These are phyloP conservation scores for Diceros bicornis DNA, from an alignment of 2,797 vertebrate genomes.

Conservation along the genomic window DNA sequence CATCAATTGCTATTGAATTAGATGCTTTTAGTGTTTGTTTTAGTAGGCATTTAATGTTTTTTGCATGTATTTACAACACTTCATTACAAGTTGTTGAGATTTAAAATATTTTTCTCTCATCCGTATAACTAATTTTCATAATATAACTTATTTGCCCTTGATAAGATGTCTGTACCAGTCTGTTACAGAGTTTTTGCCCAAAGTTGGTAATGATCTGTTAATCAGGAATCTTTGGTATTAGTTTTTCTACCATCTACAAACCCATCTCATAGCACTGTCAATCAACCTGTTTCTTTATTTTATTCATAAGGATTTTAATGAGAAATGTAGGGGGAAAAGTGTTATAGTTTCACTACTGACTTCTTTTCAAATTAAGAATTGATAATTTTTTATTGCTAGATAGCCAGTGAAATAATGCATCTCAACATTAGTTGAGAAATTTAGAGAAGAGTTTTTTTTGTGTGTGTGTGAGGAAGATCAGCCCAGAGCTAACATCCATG, in stretches of 20 bases:
- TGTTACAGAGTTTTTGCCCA: not conserved
- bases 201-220: not conserved
- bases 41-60: not conserved
- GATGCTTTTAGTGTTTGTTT: not conserved
- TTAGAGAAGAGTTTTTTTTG: not conserved
- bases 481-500: no score
- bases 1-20: not conserved
- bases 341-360: not conserved
- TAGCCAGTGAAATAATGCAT: not conserved
- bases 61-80: not conserved
- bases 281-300: not conserved
- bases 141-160: not conserved
- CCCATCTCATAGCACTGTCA: not conserved
- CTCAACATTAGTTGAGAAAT: not conserved
- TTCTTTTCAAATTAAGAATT: not conserved
- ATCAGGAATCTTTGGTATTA: not conserved
- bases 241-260: not conserved
- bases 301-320: not conserved
- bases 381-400: not conserved
- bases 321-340: not conserved
- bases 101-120: not conserved
- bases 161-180: not conserved
- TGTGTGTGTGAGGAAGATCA: no score
- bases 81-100: not conserved
- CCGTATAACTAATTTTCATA: not conserved